phyloP scores from a whole-genome alignment of 2,888 invertebrate species.

The Drosophila sordidapex region DNA sequence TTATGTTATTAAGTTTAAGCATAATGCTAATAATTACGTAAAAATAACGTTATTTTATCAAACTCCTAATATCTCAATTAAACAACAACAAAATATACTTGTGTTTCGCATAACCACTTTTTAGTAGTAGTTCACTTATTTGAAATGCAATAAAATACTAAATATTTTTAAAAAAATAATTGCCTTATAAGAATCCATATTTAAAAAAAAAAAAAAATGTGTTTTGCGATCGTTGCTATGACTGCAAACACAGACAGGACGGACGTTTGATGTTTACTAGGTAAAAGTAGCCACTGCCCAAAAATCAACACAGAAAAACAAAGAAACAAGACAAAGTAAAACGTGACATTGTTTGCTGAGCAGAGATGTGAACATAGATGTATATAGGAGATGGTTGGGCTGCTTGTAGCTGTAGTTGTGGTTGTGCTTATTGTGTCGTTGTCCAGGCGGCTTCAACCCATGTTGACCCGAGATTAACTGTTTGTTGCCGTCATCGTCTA shows the following conservation, averaged over 20 bases:
- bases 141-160: background rate
- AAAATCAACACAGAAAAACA: conserved; percentile 5
- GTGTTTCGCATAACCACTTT: background rate
- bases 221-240: background rate
- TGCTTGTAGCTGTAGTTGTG: conserved; percentile 5
- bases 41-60: background rate
- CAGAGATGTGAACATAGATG: too few relatives aligned
- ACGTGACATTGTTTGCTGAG: conserved; percentile 48
- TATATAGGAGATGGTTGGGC: background rate
- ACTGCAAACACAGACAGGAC: background rate
- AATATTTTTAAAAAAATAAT: background rate
- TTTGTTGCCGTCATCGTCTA: conserved; percentile 33
- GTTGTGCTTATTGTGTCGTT: conserved; percentile 46
- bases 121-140: background rate
- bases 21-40: background rate
- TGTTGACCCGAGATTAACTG: conserved; percentile 65
- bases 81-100: background rate
- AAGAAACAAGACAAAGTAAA: conserved; percentile 19
- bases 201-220: too few relatives aligned
- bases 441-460: conserved; percentile 69
- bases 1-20: background rate
- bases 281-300: conserved; percentile 2
- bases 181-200: background rate
- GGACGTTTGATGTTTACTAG: background rate
- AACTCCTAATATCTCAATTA: background rate